Evolutionary conservation across 2,888 invertebrate species (phyloP).

Genomic region (Allophyes oxyacanthae): DNA sequence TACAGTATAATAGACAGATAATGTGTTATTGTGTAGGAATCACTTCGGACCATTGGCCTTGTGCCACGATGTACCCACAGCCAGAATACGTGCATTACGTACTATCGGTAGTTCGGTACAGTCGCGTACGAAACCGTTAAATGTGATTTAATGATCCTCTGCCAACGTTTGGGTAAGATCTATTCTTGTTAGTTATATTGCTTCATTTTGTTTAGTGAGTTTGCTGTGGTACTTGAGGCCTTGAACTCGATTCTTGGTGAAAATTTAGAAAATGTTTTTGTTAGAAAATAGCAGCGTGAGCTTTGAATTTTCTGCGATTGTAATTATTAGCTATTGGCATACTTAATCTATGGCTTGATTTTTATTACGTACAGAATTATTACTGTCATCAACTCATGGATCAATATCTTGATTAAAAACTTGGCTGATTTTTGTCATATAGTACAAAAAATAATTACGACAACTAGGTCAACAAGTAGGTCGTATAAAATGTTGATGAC

Average conservation of each 20-base stretch:
- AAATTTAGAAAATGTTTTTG: not conserved
- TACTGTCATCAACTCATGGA: too few relatives aligned
- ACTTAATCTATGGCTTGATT: too few relatives aligned
- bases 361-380: too few relatives aligned
- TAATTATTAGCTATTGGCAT: too few relatives aligned
- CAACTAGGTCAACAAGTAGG: too few relatives aligned
- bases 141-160: slow-evolving; percentile 45
- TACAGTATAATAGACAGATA: slow-evolving; percentile 46
- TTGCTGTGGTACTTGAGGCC: slow-evolving; percentile 29
- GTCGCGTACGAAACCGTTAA: slow-evolving; percentile 45
- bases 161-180: slow-evolving; percentile 51
- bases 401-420: too few relatives aligned
- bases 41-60: slow-evolving; percentile 58
- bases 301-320: too few relatives aligned
- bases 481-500: too few relatives aligned
- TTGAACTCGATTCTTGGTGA: slow-evolving; percentile 40
- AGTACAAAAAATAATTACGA: too few relatives aligned
- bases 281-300: too few relatives aligned
- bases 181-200: slow-evolving; percentile 46
- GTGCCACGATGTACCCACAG: slow-evolving; percentile 52
- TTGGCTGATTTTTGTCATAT: too few relatives aligned
- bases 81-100: slow-evolving; percentile 13
- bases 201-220: slow-evolving; percentile 42
- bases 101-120: slow-evolving; percentile 12
- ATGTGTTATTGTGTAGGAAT: slow-evolving; percentile 58